Base-by-base conservation (phyloP, 2,113 vertebrate species). In the Caracal caracal region DNA sequence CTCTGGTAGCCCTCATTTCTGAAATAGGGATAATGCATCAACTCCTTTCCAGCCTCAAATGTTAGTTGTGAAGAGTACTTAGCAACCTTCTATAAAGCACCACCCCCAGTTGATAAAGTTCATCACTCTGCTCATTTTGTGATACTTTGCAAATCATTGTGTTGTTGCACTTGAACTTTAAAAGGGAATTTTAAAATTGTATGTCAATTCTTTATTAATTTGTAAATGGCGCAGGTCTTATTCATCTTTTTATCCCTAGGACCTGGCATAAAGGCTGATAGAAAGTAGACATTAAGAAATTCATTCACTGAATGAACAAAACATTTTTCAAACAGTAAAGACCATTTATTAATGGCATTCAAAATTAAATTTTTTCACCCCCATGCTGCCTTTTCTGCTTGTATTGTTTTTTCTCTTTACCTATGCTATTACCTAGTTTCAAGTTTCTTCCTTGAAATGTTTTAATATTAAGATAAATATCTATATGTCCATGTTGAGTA, bases 401-500 rank as follows among this genome's bases (percentile, higher is more conserved):
- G 0, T 3, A 78, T 35, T 61, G 47, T 59, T 37, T 90, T 82
- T 92, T 63, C 5, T 65, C 4, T 84, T 95, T 73, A 16, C 13
- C 37, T 92, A 22, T 68, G 7, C 10, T 28, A 89, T 87, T 90
- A 43, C 3, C 33, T 92, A 3, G 5, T 35, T 93, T 75, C 33
- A 85, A 63, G 79, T 11, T 75, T 70, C 84, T 73, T 88, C 37
- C 71, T 73, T 80, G 33, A 88, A 90, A 56, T 51, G 47, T 79
- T 96, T 90, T 93, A 83, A 78, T 87, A 89, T 65, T 68, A 75
- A 85, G 37, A 1, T 71, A 87, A 92, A 80, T 65, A 1, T 76
- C 65, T 86, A 82, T 75, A 73, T 87, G 35, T 89, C 9, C 8
- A 26, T n/a, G 5, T 73, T 82, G 35, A 26, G 20, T 43, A 94